Evolutionary conservation across 2,797 vertebrate genomes (phyloP).

Genomic region (Tokudaia muenninki): DNA sequence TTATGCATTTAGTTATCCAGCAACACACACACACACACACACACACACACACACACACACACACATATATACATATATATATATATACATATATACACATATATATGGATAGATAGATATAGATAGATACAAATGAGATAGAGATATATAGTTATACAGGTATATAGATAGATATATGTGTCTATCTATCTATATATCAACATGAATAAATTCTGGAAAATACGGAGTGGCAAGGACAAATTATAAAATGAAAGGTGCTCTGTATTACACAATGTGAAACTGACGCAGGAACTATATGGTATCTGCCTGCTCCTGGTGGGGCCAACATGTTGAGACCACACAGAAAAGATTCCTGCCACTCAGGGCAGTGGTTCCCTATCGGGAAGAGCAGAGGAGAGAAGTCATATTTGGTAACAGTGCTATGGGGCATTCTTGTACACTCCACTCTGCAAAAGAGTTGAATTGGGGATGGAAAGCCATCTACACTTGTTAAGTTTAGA

Average conservation of each 20-base stretch:
- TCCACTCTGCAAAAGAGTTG: neutral
- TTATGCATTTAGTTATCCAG: neutral
- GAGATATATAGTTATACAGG: too few species aligned
- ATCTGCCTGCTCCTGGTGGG: too few species aligned
- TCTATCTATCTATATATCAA: neutral
- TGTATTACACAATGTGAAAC: neutral
- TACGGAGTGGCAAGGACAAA: neutral
- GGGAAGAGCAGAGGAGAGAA: neutral
- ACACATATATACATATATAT: neutral
- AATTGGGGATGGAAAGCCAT: neutral
- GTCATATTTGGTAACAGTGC: too few species aligned
- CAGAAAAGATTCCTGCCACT: neutral
- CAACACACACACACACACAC: too few species aligned
- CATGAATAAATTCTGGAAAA: constrained; percentile 10
- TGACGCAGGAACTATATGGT: neutral
- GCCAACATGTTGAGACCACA: too few species aligned
- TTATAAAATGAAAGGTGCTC: neutral
- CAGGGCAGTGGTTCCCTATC: neutral
- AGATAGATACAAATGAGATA: neutral
- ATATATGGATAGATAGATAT: neutral
- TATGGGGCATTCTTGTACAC: neutral
- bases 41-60: too few species aligned
- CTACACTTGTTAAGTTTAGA: constrained; percentile 4
- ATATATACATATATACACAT: neutral
- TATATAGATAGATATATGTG: too few species aligned